phyloP scores from a whole-genome alignment of 1,140 invertebrate genomes.

The Eriosoma lanigerum region DNA sequence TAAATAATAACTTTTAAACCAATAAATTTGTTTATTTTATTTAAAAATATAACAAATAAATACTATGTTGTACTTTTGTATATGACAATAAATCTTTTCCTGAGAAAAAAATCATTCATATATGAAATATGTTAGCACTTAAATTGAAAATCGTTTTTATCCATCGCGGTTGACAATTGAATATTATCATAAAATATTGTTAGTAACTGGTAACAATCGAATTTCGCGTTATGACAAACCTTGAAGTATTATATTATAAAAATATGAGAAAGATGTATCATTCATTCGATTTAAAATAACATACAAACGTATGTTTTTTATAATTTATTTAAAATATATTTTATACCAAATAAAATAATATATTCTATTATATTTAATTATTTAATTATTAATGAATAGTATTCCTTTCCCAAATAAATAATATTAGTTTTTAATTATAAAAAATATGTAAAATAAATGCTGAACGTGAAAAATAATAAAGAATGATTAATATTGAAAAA shows the following conservation, averaged over 20 bases:
- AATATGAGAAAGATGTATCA: slow-evolving; percentile 3
- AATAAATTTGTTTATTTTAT: too few relatives aligned
- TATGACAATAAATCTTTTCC: neutral
- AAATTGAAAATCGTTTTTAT: slow-evolving; percentile 38
- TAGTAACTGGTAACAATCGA: neutral
- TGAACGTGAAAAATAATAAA: too few relatives aligned
- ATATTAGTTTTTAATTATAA: too few relatives aligned
- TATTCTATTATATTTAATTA: too few relatives aligned
- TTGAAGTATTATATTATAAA: slow-evolving; percentile 44
- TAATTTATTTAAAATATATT: too few relatives aligned
- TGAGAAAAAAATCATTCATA: slow-evolving; percentile 6
- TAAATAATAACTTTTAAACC: too few relatives aligned
- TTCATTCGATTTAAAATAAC: neutral
- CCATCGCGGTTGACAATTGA: slow-evolving; percentile 40
- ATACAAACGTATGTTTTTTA: neutral
- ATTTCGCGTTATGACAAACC: slow-evolving; percentile 19
- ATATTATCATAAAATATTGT: slow-evolving; percentile 35
- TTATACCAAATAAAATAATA: too few relatives aligned
- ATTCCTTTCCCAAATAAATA: too few relatives aligned
- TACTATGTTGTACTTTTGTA: neutral
- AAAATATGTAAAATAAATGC: too few relatives aligned
- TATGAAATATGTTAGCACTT: slow-evolving; percentile 45
- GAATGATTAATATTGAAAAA: too few relatives aligned
- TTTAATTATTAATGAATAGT: too few relatives aligned
- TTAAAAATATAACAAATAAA: too few relatives aligned